These are phyloP conservation scores for Todus mexicanus DNA, from an alignment of 2,797 vertebrate genomes.

Conservation along the genomic window DNA sequence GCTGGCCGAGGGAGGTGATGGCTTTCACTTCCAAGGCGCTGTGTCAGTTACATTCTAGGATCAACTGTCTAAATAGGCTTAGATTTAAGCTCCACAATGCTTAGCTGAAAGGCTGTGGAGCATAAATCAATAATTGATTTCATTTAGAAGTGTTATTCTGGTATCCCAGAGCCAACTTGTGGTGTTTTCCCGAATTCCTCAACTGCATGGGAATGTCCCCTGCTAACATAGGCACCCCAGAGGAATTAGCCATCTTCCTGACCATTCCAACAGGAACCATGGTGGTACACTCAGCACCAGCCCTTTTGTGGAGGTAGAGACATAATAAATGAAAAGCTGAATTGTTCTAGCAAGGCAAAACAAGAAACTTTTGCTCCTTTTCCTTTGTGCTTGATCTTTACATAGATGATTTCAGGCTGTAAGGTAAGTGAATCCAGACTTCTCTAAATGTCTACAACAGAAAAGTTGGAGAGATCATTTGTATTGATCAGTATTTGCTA, in stretches of 20 bases:
- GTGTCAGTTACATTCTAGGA: not conserved
- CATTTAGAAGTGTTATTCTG: not conserved
- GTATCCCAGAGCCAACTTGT: not conserved
- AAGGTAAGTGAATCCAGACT: not conserved
- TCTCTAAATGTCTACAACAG: not conserved
- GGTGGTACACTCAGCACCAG: not conserved
- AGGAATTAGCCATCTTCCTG: not conserved
- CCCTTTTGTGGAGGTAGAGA: not conserved
- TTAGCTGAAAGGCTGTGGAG: not conserved
- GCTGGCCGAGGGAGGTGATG: not conserved
- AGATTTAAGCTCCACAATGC: not conserved
- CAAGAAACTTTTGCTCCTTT: not conserved
- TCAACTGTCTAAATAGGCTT: not conserved
- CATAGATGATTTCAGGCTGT: not conserved
- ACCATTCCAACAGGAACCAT: not conserved
- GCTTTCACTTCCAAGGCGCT: not conserved
- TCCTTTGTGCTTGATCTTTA: not conserved
- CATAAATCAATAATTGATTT: not conserved
- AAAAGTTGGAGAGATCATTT: constrained; percentile 17
- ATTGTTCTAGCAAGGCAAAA: not conserved
- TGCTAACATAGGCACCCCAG: not conserved
- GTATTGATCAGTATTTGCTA: constrained; percentile 12
- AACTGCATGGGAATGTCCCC: not conserved
- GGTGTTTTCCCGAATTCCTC: not conserved
- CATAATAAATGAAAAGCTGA: not conserved